Evolutionary conservation across 1,140 invertebrate genomes (phyloP), one percentile per base, ranked within the genome.

Genomic region (Drosophila persimilis): DNA sequence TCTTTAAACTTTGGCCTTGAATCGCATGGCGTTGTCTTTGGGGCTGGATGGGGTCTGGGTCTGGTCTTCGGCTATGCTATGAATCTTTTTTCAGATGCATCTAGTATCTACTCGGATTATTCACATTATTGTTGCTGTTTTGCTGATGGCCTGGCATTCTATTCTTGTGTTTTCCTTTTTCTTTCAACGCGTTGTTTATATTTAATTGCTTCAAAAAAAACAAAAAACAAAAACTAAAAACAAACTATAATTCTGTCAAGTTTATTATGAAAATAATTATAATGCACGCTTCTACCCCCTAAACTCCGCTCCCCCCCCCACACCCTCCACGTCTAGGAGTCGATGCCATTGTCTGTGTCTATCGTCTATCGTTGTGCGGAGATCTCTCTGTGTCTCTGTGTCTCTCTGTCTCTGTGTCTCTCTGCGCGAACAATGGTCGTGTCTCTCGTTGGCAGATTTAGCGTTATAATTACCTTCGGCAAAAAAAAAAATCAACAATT

Each of bases 201-300:
- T 86, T 86, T 86, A 86, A 86, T 86, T 86, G 85, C 85, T 89
- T 39, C 24, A 26, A 13, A 39, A 39, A 39, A 11, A 39, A 17
- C 1, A 35, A 11, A 35, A 35, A 11, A 9, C 3, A 11, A 1
- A 39, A 11, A 20, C 20, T 20, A 20, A 39, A 39, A 39, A 73
- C 79, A 84, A 85, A 85, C 80, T 85, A 84, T 85, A 84, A 85
- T 84, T 84, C 80, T 84, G 80, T 84, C 80, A 84, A 84, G 80
- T 84, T 88, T 88, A 88, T 88, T 88, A 88, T 88, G 84, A 81
- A 88, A 83, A 88, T 88, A 88, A 88, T 88, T 88, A 88, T 88
- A 83, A 88, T 88, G 84, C 84, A 88, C 70, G 75, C 63, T 77
- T 61, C 73, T 35, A 47, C 31, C 31, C 9, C 35, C 11, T 39